phyloP scores from a whole-genome alignment of 2,113 vertebrate genomes.

The Promerops cafer region DNA sequence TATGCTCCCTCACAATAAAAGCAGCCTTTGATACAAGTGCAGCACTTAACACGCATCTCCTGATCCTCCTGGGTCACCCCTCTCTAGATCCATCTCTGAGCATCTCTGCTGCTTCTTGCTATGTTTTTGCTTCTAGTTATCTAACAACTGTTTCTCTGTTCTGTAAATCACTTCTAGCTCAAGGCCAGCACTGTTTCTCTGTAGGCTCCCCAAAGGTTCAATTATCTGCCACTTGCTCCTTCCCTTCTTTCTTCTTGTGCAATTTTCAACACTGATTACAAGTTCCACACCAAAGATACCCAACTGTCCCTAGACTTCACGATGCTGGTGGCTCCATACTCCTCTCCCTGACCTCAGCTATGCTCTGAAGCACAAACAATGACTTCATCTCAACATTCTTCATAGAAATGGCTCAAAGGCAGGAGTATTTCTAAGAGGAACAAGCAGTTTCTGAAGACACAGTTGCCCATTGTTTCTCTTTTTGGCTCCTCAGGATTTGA shows the following conservation, averaged over 20 bases:
- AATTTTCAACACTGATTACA: conserved; percentile 20
- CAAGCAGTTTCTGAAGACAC: not conserved
- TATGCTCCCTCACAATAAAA: not conserved
- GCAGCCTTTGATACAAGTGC: not conserved
- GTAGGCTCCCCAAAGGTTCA: conserved; percentile 1
- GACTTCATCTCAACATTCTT: not conserved
- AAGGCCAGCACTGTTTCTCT: not conserved
- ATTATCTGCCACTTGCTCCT: conserved; percentile 2
- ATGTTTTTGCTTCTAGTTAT: not conserved
- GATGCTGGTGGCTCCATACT: not conserved
- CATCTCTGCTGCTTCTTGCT: not conserved
- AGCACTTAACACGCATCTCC: not conserved
- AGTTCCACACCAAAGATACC: not conserved
- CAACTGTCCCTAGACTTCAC: not conserved
- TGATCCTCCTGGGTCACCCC: not conserved
- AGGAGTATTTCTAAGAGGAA: not conserved
- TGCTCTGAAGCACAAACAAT: not conserved
- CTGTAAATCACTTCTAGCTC: not conserved
- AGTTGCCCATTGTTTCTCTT: not conserved
- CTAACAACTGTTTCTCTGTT: conserved; percentile 6
- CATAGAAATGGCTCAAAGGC: not conserved
- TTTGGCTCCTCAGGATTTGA: not conserved
- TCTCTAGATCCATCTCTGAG: not conserved
- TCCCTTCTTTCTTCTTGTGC: not conserved
- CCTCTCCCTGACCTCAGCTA: not conserved